These are phyloP conservation scores for Mellivora capensis DNA, from an alignment of 2,113 vertebrate genomes.

Conservation along the genomic window DNA sequence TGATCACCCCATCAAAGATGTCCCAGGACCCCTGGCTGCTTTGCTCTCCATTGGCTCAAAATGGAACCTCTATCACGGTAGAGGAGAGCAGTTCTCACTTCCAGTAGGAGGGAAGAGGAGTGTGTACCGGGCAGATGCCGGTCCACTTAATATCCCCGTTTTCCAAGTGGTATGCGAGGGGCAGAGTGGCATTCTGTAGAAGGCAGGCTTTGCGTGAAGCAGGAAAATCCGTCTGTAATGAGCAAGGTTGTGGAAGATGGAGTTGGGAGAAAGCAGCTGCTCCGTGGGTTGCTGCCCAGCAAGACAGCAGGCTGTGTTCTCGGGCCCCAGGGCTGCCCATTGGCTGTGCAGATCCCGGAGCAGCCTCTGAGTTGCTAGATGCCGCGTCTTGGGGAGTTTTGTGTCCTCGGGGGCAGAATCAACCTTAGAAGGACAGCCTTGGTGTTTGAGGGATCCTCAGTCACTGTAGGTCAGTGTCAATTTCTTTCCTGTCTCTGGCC, in stretches of 20 bases:
- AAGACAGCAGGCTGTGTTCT: background rate
- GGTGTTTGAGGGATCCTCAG: background rate
- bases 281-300: fast-evolving
- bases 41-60: background rate
- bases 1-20: background rate
- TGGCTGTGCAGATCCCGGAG: background rate
- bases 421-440: background rate
- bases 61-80: background rate
- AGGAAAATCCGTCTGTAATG: background rate
- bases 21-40: background rate
- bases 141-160: background rate
- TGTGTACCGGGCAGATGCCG: background rate
- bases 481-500: background rate
- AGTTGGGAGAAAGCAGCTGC: background rate
- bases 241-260: background rate
- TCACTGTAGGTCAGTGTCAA: fast-evolving
- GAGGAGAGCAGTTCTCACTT: background rate
- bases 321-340: too few relatives aligned
- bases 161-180: background rate
- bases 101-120: background rate
- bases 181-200: background rate
- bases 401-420: background rate
- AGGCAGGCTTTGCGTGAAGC: background rate
- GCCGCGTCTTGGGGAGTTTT: background rate
- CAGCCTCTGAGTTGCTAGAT: fast-evolving